Evolutionary conservation across 1,140 invertebrate species (phyloP).

Genomic region (Tetranychus cinnabarinus): DNA sequence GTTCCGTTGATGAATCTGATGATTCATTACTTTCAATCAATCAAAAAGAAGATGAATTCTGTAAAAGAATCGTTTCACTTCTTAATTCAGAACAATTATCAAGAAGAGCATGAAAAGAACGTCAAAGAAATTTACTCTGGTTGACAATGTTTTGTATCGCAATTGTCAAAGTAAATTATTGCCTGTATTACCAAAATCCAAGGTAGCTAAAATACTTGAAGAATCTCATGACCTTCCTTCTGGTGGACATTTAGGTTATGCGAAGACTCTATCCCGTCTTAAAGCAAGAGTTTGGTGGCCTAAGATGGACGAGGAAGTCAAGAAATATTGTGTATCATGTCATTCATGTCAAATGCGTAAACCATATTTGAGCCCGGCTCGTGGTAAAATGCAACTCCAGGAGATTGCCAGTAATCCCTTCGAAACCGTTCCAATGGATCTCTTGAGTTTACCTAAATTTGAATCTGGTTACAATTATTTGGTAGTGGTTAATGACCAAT

Average conservation of each 20-base stretch:
- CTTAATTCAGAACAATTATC: background rate
- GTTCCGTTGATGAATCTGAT: background rate
- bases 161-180: background rate
- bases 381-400: background rate
- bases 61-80: background rate
- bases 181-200: background rate
- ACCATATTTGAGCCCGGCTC: background rate
- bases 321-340: background rate
- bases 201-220: background rate
- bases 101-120: background rate
- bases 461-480: background rate
- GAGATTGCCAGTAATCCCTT: background rate
- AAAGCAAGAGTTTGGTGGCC: background rate
- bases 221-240: background rate
- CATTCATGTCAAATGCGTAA: background rate
- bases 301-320: background rate
- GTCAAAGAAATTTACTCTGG: background rate
- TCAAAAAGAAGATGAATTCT: background rate
- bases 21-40: background rate
- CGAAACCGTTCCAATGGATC: background rate
- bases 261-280: background rate
- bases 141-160: background rate
- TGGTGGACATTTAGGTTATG: conserved; percentile 1
- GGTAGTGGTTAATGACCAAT: background rate
- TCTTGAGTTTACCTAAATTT: background rate